Evolutionary conservation across 2,888 invertebrate species (phyloP), one percentile per base, ranked within the genome.

Genomic region (Euclidia mi): DNA sequence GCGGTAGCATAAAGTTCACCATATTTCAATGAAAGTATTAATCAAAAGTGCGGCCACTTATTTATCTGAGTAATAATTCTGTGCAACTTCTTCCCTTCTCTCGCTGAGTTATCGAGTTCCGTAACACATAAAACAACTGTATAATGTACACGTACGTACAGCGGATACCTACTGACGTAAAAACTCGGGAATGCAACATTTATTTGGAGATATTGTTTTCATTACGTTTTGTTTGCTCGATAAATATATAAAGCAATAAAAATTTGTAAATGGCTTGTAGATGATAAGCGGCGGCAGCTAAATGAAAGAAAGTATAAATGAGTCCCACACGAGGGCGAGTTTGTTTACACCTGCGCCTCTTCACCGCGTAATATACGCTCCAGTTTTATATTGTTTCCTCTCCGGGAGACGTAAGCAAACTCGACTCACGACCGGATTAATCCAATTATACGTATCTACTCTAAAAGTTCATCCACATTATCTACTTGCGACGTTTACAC

Each of bases 361-460:
- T 84, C 85, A 85, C 87, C 77, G 76, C 80, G 89, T 89, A 92
- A 92, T 93, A 92, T 92, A 93, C 93, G 92, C 84, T 84, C 88
- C 82, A 85, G 86, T 87, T 89, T 89, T 90, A 89, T 90, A 87
- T 89, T 88, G 88, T 89, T 88, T 84, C 85, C 85, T 85, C 88
- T 80, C 78, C 79, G 76, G 48, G 81, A 83, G 88, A 89, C 88
- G 89, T 89, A 84, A 90, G 90, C 85, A 91, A 91, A 91, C 91
- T 85, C 82, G 76, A 80, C 84, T 82, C 82, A 76, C 81, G 76
- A 78, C 82, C 79, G 83, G 85, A 87, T 88, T 91, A 90, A 92
- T 90, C 89, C 87, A 90, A 91, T 91, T 89, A 90, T 79, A 85
- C 75, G 66, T 76, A 81, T 82, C 78, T 78, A 76, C 84, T 81